Evolutionary conservation across 2,113 vertebrate species (phyloP).

Genomic region (Leptobrachium leishanense): DNA sequence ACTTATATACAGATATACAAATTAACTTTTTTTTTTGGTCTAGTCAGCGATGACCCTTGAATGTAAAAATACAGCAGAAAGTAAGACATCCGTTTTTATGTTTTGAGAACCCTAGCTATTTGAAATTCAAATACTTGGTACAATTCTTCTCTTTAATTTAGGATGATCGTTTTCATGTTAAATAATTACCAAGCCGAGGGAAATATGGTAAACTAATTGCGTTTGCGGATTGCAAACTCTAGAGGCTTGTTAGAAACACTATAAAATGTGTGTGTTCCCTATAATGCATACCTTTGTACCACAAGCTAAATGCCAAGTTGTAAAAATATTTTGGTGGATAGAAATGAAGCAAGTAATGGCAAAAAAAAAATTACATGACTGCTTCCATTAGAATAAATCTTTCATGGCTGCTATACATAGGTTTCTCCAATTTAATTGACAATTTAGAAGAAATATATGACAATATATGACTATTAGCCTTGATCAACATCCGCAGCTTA

Average conservation of each 20-base stretch:
- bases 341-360: constrained; percentile 42
- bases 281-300: constrained; percentile 35
- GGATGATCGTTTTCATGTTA: constrained; percentile 17
- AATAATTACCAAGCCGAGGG: constrained; percentile 33
- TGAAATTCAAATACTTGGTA: constrained; percentile 12
- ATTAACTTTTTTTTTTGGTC: no score
- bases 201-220: constrained; percentile 31
- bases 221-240: constrained; percentile 36
- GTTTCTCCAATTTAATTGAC: constrained; percentile 45
- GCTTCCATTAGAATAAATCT: constrained; percentile 40
- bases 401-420: constrained; percentile 39
- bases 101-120: not conserved
- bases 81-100: not conserved
- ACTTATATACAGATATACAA: no score
- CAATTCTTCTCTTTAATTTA: constrained; percentile 20
- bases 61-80: no score
- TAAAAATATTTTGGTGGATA: constrained; percentile 42
- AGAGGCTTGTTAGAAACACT: constrained; percentile 33
- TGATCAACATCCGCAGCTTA: constrained; percentile 37
- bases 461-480: constrained; percentile 42
- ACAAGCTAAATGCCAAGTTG: constrained; percentile 47
- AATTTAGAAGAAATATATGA: constrained; percentile 46
- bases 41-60: no score
- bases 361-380: constrained; percentile 35
- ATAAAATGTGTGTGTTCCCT: constrained; percentile 41